A percentile compares a stretch with the other conserved stretches of the same genome.
Evolutionary conservation across 2,797 vertebrate species (phyloP).

Genomic region (Catamblyrhynchus diadema): DNA sequence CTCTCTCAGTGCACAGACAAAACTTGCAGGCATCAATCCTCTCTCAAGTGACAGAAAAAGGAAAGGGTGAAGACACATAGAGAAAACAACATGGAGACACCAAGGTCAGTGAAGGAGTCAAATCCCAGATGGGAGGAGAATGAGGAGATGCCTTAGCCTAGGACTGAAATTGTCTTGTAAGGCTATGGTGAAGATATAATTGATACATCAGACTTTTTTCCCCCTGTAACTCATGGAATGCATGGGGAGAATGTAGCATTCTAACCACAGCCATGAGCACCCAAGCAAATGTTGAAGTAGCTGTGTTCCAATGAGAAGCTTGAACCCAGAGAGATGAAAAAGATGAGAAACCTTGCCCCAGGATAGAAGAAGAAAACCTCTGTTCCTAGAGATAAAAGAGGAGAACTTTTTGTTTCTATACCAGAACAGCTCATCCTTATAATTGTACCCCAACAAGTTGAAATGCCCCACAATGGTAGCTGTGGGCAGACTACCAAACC

Average conservation of each 20-base stretch:
- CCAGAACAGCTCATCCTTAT: not conserved
- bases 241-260: rapidly evolving
- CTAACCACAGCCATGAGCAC: not conserved
- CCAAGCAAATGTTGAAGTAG: not conserved
- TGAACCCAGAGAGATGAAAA: not conserved
- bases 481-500: not conserved
- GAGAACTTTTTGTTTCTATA: not conserved
- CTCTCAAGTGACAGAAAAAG: not conserved
- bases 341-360: not conserved
- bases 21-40: no score
- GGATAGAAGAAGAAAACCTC: not conserved
- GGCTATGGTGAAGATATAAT: not conserved
- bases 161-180: not conserved
- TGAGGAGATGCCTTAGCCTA: not conserved
- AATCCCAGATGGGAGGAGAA: not conserved
- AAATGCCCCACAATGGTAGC: not conserved
- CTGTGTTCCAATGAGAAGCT: not conserved
- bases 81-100: not conserved
- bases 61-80: not conserved
- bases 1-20: not conserved
- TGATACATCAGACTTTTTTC: not conserved
- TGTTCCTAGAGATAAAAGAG: not conserved
- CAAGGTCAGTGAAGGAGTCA: not conserved
- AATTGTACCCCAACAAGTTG: not conserved
- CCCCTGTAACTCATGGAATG: not conserved